phyloP scores from a whole-genome alignment of 2,888 invertebrate genomes.

The Itoplectis maculator region DNA sequence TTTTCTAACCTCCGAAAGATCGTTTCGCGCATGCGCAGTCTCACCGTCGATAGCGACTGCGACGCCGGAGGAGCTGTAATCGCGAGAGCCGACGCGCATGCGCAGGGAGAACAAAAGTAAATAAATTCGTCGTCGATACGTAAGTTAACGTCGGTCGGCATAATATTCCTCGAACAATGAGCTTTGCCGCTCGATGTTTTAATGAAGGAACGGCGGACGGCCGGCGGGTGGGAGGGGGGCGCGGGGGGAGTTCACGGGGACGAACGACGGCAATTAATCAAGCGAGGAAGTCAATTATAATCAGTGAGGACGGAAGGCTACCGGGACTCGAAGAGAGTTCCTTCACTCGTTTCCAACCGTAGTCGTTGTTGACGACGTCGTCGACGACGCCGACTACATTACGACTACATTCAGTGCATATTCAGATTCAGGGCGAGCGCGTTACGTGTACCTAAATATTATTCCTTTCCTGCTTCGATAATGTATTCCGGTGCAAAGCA shows the following conservation, averaged over 20 bases:
- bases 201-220: conserved; percentile 65
- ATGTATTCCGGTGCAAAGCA: background rate
- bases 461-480: background rate
- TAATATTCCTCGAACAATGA: conserved; percentile 60
- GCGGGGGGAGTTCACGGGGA: conserved; percentile 3
- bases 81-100: background rate
- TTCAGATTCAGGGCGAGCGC: conserved; percentile 25
- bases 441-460: background rate
- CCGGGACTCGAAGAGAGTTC: conserved; percentile 60
- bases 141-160: conserved; percentile 34
- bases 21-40: conserved; percentile 2
- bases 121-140: conserved; percentile 39
- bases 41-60: background rate
- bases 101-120: conserved; percentile 2
- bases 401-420: conserved; percentile 26
- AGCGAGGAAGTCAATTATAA: conserved; percentile 77
- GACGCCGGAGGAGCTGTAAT: background rate
- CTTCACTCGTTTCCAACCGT: conserved; percentile 57
- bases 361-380: conserved; percentile 34
- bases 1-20: conserved; percentile 38
- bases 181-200: conserved; percentile 62
- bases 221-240: background rate
- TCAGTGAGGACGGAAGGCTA: conserved; percentile 74
- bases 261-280: conserved; percentile 76
- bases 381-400: conserved; percentile 45